Base-by-base conservation (phyloP, 2,888 invertebrate genomes). In the Metalampra italica region DNA sequence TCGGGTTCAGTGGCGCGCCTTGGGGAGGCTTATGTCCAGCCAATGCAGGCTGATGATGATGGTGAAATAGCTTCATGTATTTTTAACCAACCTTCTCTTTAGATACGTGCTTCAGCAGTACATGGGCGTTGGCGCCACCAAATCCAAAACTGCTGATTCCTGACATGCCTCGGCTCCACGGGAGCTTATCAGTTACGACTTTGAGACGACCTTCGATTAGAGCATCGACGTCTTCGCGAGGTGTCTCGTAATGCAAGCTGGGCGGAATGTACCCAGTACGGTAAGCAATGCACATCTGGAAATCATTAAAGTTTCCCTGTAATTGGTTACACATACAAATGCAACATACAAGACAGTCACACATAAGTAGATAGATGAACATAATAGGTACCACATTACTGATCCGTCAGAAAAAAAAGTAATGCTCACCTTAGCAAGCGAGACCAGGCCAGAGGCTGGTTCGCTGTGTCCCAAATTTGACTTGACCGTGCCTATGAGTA, bases 401-500 rank as follows among this genome's bases (percentile, higher is more conserved):
- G 22, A 22, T 22, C 22, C 2, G 2, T 22, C 2, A 22, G 22
- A 22, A 22, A 22, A 22, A 5, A 22, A 22, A 3, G 5, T 22
- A 5, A 34, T n/a, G 11, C 55, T 71, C 57, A 93, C 95, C 90
- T 97, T 97, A 0, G 94, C 92, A 52, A 97, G 75, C 0, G 96
- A 94, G 60, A 95, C 95, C 1, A 97, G 85, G 7, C 97, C 95
- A 5, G 96, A 95, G 1, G 93, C 92, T 0, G 97, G 95, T 72
- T 98, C 98, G 0, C 96, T 92, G 78, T 98, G 98, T 0, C 98
- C 98, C 75, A 98, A 91, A 79, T 98, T 98, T 0, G 97, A 97
- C 75, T 98, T 98, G 32, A 97, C 93, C 0, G 98, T 96, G 1
- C 98, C 98, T 51, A 98, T 94, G 44, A 92, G 82, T 0, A 98